Conservation (phyloP, 2,888 invertebrate species). For the Steromphala cineraria region DNA sequence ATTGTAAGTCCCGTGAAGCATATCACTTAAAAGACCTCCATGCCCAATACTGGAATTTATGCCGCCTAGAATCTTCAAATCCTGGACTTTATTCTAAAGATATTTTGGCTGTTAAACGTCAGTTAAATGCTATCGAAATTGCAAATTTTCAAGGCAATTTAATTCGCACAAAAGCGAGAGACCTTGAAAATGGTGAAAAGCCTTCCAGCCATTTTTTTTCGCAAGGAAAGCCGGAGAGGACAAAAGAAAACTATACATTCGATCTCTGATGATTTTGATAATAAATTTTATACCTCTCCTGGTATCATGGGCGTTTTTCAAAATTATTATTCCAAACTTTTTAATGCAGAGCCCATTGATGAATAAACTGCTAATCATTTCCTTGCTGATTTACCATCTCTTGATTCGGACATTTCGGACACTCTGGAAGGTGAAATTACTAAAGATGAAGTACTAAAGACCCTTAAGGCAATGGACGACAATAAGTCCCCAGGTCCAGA, state of each 20-base stretch:
- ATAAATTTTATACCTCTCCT: not conserved
- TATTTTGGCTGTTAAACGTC: not conserved
- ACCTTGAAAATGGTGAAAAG: constrained; percentile 8
- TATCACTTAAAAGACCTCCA: not conserved
- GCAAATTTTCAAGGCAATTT: not conserved
- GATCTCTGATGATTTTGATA: not conserved
- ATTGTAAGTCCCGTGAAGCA: not conserved
- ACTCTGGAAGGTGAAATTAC: constrained; percentile 6
- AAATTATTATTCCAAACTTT: constrained; percentile 3
- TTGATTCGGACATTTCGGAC: not conserved
- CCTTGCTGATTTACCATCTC: constrained; percentile 10
- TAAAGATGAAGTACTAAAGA: not conserved
- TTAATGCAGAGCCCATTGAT: constrained; percentile 10
- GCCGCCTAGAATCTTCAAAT: not conserved
- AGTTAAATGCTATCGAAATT: not conserved
- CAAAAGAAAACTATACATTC: constrained; percentile 13
- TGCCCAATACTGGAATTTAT: not conserved
- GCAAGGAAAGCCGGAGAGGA: constrained; percentile 2
- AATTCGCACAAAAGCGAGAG: constrained; percentile 15
- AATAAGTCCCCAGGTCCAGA: constrained; percentile 42
- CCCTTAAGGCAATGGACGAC: constrained; percentile 32
- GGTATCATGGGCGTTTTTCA: constrained; percentile 6
- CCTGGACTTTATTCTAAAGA: not conserved
- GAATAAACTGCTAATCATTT: not conserved
- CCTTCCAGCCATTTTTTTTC: constrained; percentile 23